These are phyloP conservation scores for Basileuterus tristriatus DNA, from an alignment of 2,797 vertebrate species.

Conservation along the genomic window DNA sequence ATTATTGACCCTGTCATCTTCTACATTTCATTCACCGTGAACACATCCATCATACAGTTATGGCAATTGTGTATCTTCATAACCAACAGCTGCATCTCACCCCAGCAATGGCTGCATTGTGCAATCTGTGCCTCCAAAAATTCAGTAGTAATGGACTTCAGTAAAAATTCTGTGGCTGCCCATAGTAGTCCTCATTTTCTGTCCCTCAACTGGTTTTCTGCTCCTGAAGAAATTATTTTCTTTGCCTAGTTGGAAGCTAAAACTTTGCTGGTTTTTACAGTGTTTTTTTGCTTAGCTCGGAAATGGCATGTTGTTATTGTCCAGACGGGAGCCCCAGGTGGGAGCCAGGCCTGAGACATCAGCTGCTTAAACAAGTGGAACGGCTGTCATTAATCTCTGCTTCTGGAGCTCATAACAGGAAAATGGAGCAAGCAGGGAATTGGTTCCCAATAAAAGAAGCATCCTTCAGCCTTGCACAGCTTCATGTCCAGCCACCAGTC, in stretches of 20 bases:
- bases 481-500: slow-evolving; percentile 65
- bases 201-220: background rate
- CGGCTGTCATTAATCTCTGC: slow-evolving; percentile 55
- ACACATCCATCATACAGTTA: background rate
- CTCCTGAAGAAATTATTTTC: slow-evolving; percentile 25
- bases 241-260: slow-evolving; percentile 4
- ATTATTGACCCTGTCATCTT: background rate
- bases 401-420: slow-evolving; percentile 66
- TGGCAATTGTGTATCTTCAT: background rate
- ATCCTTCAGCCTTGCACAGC: slow-evolving; percentile 55
- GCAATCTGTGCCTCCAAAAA: background rate
- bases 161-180: background rate
- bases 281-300: background rate
- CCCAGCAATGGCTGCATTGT: background rate
- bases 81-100: background rate
- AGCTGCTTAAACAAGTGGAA: slow-evolving; percentile 70
- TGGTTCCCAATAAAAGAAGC: slow-evolving; percentile 63
- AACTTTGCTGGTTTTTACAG: slow-evolving; percentile 28
- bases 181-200: background rate
- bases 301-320: slow-evolving; percentile 48
- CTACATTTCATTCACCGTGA: background rate
- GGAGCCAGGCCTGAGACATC: slow-evolving; percentile 56
- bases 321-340: slow-evolving; percentile 63
- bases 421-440: slow-evolving; percentile 66
- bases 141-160: background rate